These are phyloP conservation scores for Pharmacophagus antenor DNA, from an alignment of 2,888 invertebrate genomes.

Conservation along the genomic window DNA sequence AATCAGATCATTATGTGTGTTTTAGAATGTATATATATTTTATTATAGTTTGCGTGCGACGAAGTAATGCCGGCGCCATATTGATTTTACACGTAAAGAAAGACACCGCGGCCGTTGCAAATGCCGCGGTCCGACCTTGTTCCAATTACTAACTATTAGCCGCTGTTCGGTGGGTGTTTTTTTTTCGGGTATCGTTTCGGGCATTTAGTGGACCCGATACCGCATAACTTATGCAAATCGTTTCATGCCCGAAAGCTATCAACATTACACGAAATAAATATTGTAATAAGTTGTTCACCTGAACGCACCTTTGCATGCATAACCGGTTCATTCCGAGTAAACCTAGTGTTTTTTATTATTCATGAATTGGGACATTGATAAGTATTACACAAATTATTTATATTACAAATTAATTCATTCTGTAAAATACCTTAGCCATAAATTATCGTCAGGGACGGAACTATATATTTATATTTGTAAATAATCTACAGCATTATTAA, in stretches of 20 bases:
- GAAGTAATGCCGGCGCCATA: conserved; percentile 52
- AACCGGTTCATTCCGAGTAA: conserved; percentile 6
- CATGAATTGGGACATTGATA: neutral
- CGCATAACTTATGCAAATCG: conserved; percentile 30
- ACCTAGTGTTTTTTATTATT: conserved; percentile 25
- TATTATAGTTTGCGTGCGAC: conserved; percentile 45
- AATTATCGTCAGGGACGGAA: too few relatives aligned
- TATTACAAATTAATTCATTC: too few relatives aligned
- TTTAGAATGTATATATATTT: conserved; percentile 20
- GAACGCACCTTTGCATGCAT: conserved; percentile 6
- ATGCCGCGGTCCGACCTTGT: conserved; percentile 61
- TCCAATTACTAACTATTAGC: conserved; percentile 58
- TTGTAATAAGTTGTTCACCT: conserved; percentile 26
- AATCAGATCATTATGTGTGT: neutral
- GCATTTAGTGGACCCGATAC: conserved; percentile 29
- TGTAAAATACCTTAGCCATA: too few relatives aligned
- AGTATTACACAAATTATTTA: too few relatives aligned
- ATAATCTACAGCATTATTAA: too few relatives aligned
- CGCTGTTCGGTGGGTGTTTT: conserved; percentile 41
- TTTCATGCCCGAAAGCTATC: conserved; percentile 22
- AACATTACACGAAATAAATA: conserved; percentile 9
- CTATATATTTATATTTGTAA: too few relatives aligned
- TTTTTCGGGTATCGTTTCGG: conserved; percentile 35
- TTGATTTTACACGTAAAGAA: conserved; percentile 69
- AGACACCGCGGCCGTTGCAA: conserved; percentile 58